Evolutionary conservation across 2,888 invertebrate species (phyloP).

Genomic region (Pollenia amentaria): DNA sequence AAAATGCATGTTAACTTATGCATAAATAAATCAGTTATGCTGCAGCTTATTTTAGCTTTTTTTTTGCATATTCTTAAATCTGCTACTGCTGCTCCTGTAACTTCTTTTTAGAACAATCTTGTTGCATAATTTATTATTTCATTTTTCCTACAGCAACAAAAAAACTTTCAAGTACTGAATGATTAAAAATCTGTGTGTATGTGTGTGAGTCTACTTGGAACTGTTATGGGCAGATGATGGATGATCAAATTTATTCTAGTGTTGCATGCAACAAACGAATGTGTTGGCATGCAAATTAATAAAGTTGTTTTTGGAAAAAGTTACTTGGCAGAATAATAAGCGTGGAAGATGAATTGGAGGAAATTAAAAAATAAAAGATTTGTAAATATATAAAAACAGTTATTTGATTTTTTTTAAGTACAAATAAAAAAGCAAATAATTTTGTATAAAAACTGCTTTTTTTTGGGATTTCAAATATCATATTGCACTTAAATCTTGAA

Average conservation of each 20-base stretch:
- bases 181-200: background rate
- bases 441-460: background rate
- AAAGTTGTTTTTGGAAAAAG: background rate
- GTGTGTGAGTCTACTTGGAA: background rate
- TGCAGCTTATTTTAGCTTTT: conserved; percentile 37
- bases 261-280: conserved; percentile 37
- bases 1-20: conserved; percentile 70
- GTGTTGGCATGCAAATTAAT: conserved; percentile 42
- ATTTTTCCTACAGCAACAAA: background rate
- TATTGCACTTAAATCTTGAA: too few species aligned
- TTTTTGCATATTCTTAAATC: conserved; percentile 44
- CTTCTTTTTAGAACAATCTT: conserved; percentile 24
- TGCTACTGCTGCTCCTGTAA: conserved; percentile 12
- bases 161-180: background rate
- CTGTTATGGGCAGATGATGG: conserved; percentile 46
- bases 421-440: background rate
- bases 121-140: conserved; percentile 49
- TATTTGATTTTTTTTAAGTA: too few species aligned
- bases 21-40: conserved; percentile 65
- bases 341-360: too few species aligned
- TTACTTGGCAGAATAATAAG: background rate
- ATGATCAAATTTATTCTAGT: conserved; percentile 41
- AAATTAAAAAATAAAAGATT: too few species aligned
- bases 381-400: too few species aligned
- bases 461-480: too few species aligned